Evolutionary conservation across 1,140 invertebrate genomes (phyloP), one percentile per base, ranked within the genome.

Genomic region (Acromyrmex charruanus): DNA sequence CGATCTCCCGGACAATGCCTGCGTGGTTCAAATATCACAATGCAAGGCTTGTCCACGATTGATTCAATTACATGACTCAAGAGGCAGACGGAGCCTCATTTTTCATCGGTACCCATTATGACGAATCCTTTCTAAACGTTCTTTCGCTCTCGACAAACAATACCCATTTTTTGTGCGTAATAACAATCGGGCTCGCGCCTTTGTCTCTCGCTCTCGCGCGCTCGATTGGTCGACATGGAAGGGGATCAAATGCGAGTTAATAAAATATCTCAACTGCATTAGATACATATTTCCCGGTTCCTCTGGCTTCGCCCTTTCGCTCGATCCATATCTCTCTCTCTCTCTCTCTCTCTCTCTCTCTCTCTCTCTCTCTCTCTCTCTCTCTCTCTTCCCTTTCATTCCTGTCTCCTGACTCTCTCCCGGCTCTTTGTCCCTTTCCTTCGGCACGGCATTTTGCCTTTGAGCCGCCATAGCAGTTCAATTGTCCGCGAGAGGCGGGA

Each of bases 391-490:
- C 35, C 77, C 35, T 53, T 35, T 58, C 51, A n/a, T 68, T 35
- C 74, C 31, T 59, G 35, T 21, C 49, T 7, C n/a, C 39, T 35
- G 16, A 59, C 18, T 74, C 44, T 44, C 58, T 39, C 58, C 31
- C 59, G 31, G n/a, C 10, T n/a, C 35, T 85, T 85, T 66, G 68
- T 53, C 71, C 72, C 61, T 80, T 77, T 74, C 68, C 55, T 59
- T 14, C 49, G 10, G 9, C 58, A 35, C 18, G 44, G 61, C 51
- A 55, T 68, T 77, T 89, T 59, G 12, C 87, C 84, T 68, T 69
- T 49, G 75, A 79, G 77, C 81, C 61, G 55, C 77, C 59, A 71
- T 89, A 84, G 82, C 86, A 87, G 90, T 87, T 92, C 90, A 90
- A 92, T 92, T 92, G 91, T 86, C 72, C 85, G 75, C 80, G 65